Evolutionary conservation across 2,113 vertebrate genomes (phyloP).

Genomic region (Takifugu flavidus): DNA sequence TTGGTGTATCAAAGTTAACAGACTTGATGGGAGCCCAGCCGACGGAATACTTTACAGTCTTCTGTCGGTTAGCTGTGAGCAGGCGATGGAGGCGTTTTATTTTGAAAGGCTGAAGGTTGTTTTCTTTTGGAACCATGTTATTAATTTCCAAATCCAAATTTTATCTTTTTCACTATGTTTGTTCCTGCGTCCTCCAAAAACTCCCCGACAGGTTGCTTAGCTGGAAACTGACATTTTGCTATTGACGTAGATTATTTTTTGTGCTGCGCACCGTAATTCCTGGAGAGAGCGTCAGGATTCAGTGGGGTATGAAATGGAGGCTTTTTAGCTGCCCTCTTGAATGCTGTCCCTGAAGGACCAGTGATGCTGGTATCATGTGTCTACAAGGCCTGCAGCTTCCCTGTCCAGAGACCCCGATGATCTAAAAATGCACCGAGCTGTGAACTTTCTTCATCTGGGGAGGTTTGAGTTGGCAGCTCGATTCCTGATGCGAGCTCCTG

Average conservation of each 20-base stretch:
- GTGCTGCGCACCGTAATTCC: slow-evolving; percentile 6
- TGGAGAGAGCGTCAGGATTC: slow-evolving; percentile 62
- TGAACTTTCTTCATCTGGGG: slow-evolving; percentile 17
- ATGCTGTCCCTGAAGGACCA: slow-evolving; percentile 44
- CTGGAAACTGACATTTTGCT: too few relatives aligned
- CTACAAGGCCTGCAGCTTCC: slow-evolving; percentile 52
- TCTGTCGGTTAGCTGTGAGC: slow-evolving; percentile 3
- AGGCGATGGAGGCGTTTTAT: background rate
- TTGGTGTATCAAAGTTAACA: slow-evolving; percentile 13
- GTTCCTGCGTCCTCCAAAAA: too few relatives aligned
- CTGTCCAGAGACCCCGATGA: slow-evolving; percentile 45
- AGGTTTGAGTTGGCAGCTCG: slow-evolving; percentile 25
- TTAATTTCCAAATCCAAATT: too few relatives aligned
- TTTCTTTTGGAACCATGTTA: background rate
- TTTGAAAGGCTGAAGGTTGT: background rate
- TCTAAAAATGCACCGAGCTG: slow-evolving; percentile 44
- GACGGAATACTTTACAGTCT: slow-evolving; percentile 3
- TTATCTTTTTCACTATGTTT: background rate
- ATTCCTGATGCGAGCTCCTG: background rate
- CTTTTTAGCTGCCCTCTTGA: slow-evolving; percentile 55
- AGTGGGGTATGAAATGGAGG: slow-evolving; percentile 62
- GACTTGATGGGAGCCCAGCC: background rate
- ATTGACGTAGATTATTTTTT: background rate
- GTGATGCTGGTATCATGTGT: slow-evolving; percentile 53
- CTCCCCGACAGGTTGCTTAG: too few relatives aligned